These are phyloP conservation scores for Tachycineta bicolor DNA, from an alignment of 2,113 vertebrate species.

Conservation along the genomic window DNA sequence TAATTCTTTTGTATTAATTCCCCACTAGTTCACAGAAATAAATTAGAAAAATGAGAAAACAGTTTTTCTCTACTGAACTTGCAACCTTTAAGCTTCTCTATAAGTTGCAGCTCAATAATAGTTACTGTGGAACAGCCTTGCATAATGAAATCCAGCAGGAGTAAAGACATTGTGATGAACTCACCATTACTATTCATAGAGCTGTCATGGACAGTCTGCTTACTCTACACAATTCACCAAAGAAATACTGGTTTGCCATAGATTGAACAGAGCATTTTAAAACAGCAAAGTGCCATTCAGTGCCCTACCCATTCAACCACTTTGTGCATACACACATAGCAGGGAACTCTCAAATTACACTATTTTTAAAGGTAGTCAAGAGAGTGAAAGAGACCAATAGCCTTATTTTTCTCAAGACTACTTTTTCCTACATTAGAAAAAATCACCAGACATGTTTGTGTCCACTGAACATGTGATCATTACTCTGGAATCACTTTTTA, in stretches of 20 bases:
- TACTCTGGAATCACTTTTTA: slow-evolving; percentile 20
- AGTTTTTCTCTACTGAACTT: neutral
- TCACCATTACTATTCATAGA: slow-evolving; percentile 49
- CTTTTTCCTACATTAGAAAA: neutral
- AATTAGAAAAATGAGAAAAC: neutral
- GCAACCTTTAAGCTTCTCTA: neutral
- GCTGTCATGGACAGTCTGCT: slow-evolving; percentile 33
- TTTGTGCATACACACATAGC: accelerated
- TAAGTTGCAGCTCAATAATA: neutral
- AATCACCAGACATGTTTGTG: neutral
- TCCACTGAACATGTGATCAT: neutral
- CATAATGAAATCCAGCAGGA: slow-evolving; percentile 15
- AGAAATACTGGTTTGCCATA: neutral
- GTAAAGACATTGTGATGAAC: slow-evolving; percentile 2
- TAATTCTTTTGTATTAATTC: neutral
- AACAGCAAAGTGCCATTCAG: neutral
- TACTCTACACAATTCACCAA: slow-evolving; percentile 16
- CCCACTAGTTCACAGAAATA: neutral
- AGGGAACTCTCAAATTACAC: neutral
- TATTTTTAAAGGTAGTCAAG: neutral
- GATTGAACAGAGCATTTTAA: neutral
- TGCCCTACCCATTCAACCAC: neutral
- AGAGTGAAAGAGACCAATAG: neutral
- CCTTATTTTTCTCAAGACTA: neutral
- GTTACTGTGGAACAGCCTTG: neutral